phyloP scores from a whole-genome alignment of 2,113 vertebrate species.

The Oplegnathus fasciatus region DNA sequence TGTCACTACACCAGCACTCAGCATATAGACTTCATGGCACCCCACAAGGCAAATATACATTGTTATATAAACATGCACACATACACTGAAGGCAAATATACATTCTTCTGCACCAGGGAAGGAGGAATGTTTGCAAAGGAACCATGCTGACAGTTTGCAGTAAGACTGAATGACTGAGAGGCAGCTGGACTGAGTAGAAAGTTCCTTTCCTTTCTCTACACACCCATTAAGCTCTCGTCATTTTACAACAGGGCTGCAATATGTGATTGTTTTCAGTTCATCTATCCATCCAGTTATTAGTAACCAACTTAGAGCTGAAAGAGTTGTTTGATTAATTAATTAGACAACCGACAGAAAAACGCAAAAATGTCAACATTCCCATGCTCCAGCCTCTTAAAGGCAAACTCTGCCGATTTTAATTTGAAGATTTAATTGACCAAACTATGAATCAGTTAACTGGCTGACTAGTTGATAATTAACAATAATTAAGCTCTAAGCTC shows the following conservation, averaged over 20 bases:
- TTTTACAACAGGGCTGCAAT: background rate
- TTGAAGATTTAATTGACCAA: too few relatives aligned
- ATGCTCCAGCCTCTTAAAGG: too few relatives aligned
- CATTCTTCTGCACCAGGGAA: constrained; percentile 51
- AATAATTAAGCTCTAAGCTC: background rate
- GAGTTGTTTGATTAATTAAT: background rate
- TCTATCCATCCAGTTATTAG: too few relatives aligned
- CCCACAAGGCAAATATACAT: constrained; percentile 72
- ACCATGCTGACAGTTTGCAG: constrained; percentile 38
- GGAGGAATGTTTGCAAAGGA: constrained; percentile 64
- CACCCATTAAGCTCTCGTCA: background rate
- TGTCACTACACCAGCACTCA: constrained; percentile 48
- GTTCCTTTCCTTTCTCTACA: background rate
- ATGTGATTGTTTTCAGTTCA: background rate
- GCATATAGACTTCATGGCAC: constrained; percentile 60
- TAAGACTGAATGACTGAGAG: constrained; percentile 25
- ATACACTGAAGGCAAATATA: constrained; percentile 61
- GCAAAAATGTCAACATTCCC: too few relatives aligned
- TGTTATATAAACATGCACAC: constrained; percentile 66
- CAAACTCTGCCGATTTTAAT: too few relatives aligned
- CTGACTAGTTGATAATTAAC: background rate
- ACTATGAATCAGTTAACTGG: background rate
- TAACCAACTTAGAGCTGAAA: background rate
- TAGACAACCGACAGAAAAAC: background rate
- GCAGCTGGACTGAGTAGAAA: background rate